These are phyloP conservation scores for Thomomys bottae DNA, from an alignment of 2,113 vertebrate species.

Conservation along the genomic window DNA sequence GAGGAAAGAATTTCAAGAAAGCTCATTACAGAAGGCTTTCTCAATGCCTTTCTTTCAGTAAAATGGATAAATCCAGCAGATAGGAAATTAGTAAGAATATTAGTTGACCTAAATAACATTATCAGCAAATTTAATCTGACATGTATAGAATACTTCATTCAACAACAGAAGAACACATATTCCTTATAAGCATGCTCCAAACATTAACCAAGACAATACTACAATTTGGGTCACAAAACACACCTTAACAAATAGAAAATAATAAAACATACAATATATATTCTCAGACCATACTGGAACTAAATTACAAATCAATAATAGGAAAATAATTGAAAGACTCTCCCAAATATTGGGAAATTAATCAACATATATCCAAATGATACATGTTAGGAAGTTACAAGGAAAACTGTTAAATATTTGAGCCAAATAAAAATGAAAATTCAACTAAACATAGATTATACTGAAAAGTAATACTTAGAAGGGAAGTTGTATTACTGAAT, in stretches of 20 bases:
- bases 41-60: neutral
- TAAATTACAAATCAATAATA: conserved; percentile 44
- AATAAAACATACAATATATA: neutral
- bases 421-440: conserved; percentile 48
- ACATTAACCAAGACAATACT: neutral
- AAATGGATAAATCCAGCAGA: neutral
- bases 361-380: conserved; percentile 10
- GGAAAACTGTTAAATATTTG: neutral
- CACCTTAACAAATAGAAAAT: conserved; percentile 27
- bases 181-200: conserved; percentile 12
- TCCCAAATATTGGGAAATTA: conserved; percentile 12
- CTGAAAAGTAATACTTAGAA: neutral
- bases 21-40: neutral
- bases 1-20: neutral
- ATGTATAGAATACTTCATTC: conserved; percentile 15
- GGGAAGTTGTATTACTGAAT: conserved; percentile 10
- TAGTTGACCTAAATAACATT: neutral
- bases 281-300: conserved; percentile 8
- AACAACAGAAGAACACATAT: conserved; percentile 1
- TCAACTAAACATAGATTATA: neutral
- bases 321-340: neutral
- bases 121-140: conserved; percentile 7
- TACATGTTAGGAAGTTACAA: neutral
- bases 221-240: conserved; percentile 3
- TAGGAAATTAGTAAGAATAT: conserved; percentile 29